phyloP scores from a whole-genome alignment of 2,888 invertebrate species.

The Marronus borbonicus region DNA sequence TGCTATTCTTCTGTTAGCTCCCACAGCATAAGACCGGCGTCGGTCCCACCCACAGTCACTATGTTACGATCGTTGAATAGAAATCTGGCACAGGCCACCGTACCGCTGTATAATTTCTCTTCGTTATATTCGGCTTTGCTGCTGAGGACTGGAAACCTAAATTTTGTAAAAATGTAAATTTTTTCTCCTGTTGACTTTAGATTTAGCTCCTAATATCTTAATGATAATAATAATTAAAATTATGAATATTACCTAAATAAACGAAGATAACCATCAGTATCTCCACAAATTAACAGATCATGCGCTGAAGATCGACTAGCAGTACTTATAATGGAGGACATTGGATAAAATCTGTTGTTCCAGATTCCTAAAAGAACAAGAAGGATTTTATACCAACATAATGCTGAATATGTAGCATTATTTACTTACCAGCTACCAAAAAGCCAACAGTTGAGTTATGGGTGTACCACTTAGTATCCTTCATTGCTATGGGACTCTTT shows the following conservation, averaged over 20 bases:
- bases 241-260: constrained; percentile 77
- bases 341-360: constrained; percentile 91
- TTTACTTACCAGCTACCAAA: constrained; percentile 82
- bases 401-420: constrained; percentile 17
- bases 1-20: constrained; percentile 87
- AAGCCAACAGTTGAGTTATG: constrained; percentile 91
- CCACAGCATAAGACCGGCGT: constrained; percentile 94
- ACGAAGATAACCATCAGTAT: constrained; percentile 90
- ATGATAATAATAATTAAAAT: not conserved
- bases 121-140: constrained; percentile 91
- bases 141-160: constrained; percentile 87
- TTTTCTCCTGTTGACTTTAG: too few species aligned
- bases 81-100: constrained; percentile 86
- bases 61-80: constrained; percentile 89
- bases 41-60: constrained; percentile 89
- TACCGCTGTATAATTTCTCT: constrained; percentile 89
- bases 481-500: constrained; percentile 91
- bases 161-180: constrained; percentile 49
- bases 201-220: too few species aligned
- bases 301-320: constrained; percentile 88
- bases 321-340: constrained; percentile 86
- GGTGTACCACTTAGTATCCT: constrained; percentile 92
- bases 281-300: constrained; percentile 88
- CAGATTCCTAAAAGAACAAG: constrained; percentile 79
- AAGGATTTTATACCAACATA: not conserved